These are phyloP conservation scores for Diaprepes abbreviatus DNA, from an alignment of 2,888 invertebrate species.

Conservation along the genomic window DNA sequence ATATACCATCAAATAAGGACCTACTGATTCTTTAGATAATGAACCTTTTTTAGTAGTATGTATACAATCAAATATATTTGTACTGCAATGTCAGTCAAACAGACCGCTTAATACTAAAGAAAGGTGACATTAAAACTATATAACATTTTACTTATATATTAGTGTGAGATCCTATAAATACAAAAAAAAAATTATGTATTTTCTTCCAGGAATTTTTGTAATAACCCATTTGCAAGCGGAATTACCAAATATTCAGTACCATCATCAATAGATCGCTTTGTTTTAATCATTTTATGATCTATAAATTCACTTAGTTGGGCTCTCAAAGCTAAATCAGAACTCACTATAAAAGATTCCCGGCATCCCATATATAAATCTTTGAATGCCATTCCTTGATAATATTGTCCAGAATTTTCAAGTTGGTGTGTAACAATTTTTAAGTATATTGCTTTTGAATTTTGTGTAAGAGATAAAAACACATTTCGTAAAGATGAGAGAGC, in stretches of 20 bases:
- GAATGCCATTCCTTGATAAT: conserved; percentile 89
- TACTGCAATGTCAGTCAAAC: too few species aligned
- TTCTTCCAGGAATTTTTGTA: conserved; percentile 84
- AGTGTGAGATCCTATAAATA: too few species aligned
- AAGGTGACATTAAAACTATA: too few species aligned
- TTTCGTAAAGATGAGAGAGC: conserved; percentile 89
- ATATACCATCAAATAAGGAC: too few species aligned
- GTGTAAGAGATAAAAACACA: conserved; percentile 91
- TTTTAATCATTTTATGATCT: conserved; percentile 92
- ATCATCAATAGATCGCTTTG: conserved; percentile 85
- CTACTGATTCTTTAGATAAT: too few species aligned
- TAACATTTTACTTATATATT: too few species aligned
- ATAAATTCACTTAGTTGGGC: conserved; percentile 95
- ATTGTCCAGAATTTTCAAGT: conserved; percentile 78
- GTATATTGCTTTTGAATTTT: conserved; percentile 90
- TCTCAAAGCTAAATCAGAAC: conserved; percentile 90
- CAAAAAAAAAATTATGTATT: conserved; percentile 32
- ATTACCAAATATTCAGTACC: conserved; percentile 87
- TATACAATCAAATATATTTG: too few species aligned
- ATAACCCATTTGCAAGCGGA: conserved; percentile 79
- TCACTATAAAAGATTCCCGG: conserved; percentile 91
- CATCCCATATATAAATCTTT: conserved; percentile 88
- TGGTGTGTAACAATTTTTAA: conserved; percentile 86
- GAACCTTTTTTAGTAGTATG: too few species aligned
- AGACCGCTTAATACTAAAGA: too few species aligned